Conservation (phyloP, 2,113 vertebrate genomes). For the Gorsachius goisagi region DNA sequence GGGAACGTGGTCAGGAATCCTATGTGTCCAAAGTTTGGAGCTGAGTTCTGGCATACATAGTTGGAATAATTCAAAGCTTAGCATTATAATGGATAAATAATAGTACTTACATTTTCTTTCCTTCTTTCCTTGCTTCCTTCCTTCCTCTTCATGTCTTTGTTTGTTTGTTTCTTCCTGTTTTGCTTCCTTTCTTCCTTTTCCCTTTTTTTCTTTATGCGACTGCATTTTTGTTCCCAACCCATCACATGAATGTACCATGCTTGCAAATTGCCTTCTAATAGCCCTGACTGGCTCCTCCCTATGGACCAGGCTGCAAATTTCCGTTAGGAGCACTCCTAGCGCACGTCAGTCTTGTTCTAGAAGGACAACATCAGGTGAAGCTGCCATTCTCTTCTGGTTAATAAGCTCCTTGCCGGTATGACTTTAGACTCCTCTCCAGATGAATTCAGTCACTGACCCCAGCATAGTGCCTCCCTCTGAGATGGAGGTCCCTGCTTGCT, state of each 20-base stretch:
- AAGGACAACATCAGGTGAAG: not conserved
- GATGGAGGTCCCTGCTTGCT: not conserved
- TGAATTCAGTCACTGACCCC: not conserved
- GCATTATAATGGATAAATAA: not conserved
- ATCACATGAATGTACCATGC: not conserved
- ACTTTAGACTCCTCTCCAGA: not conserved
- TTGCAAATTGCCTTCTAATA: not conserved
- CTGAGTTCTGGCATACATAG: not conserved
- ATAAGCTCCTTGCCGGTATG: not conserved
- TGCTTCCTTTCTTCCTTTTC: not conserved
- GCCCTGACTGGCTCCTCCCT: not conserved
- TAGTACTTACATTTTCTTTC: not conserved
- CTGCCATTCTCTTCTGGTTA: not conserved
- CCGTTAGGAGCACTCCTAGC: not conserved
- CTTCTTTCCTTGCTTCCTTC: not conserved
- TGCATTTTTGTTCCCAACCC: not conserved
- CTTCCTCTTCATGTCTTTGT: not conserved
- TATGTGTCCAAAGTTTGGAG: not conserved
- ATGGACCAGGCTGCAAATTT: not conserved
- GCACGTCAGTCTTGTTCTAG: not conserved
- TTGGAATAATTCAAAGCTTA: not conserved
- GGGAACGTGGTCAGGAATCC: not conserved
- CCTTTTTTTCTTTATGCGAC: not conserved
- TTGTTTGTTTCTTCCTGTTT: too few relatives aligned
- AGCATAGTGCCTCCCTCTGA: not conserved